Base-by-base conservation (phyloP, 2,888 invertebrate species). In the Synergus umbraculus region DNA sequence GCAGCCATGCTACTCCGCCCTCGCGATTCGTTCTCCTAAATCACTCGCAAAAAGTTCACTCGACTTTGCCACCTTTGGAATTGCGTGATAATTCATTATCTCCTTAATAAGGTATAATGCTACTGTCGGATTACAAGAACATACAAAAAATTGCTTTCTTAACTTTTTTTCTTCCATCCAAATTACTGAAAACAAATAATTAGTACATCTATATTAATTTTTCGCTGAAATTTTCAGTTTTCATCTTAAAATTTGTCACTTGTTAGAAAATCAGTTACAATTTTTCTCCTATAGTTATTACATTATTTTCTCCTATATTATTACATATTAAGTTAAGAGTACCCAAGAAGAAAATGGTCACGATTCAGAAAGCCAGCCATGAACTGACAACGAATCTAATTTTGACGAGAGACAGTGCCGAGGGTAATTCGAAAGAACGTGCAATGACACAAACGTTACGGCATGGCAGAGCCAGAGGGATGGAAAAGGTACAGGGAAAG, bases 31-130 rank as follows among this genome's bases (percentile, higher is more conserved):
- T 83, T 83, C 83, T 80, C 82, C 83, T 88, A 87, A 89, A 89
- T 89, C 87, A 88, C 69, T 79, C 69, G 82, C 81, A 81, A 69
- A 83, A 85, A 85, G 86, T 85, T 84, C 83, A 79, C 63, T 79
- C 78, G 49, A 78, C 82, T 80, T 84, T 78, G 77, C 81, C 83
- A 82, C 84, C 81, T 79, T 85, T 86, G 76, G 81, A 84, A 84
- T 87, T 86, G 83, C 73, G 76, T 76, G 82, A 78, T 89, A 87
- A 89, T 90, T 90, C 88, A 90, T 89, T 88, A 89, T 87, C 85
- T 65, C 80, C 81, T 81, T 88, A 86, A 89, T 86, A 86, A 80
- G 80, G 81, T 44, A 81, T 83, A 81, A 84, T 85, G 22, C 67
- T 29, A 60, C 58, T 44, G 67, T 54, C 41, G 7, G 41, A 44